Evolutionary conservation across 2,113 vertebrate species (phyloP).

Genomic region (Rhinopomastus cyanomelas): DNA sequence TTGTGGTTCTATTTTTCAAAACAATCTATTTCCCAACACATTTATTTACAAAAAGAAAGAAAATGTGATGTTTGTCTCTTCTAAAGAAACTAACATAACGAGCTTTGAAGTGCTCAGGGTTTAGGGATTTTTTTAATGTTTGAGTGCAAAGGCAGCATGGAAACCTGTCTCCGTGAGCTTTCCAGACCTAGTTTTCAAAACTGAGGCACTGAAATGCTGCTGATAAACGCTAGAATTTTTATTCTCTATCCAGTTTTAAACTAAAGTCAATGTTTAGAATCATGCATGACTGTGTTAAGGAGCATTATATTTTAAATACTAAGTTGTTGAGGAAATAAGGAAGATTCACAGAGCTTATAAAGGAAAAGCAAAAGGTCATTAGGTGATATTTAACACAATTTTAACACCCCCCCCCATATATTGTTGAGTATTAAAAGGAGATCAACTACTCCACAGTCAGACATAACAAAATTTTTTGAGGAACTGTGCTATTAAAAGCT

Average conservation of each 20-base stretch:
- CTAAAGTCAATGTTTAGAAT: neutral
- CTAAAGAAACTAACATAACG: neutral
- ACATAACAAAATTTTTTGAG: neutral
- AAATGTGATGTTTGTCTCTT: neutral
- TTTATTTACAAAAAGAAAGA: neutral
- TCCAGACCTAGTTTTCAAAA: neutral
- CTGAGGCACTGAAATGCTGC: neutral
- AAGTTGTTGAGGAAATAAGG: neutral
- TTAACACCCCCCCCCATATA: neutral
- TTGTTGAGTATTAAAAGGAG: neutral
- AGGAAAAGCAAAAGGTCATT: neutral
- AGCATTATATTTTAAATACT: neutral
- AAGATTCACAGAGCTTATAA: neutral
- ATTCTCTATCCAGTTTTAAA: neutral
- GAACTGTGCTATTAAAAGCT: neutral
- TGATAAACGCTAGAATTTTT: neutral
- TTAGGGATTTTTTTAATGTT: rapidly evolving
- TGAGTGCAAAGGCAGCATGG: neutral
- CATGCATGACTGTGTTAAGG: neutral
- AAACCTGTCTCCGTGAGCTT: neutral
- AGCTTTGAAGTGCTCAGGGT: neutral
- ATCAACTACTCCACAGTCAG: neutral
- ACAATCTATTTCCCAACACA: neutral
- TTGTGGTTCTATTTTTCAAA: neutral
- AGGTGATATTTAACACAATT: neutral